Evolutionary conservation across 2,113 vertebrate genomes (phyloP).

Genomic region (Petrocephalus microphthalmus): DNA sequence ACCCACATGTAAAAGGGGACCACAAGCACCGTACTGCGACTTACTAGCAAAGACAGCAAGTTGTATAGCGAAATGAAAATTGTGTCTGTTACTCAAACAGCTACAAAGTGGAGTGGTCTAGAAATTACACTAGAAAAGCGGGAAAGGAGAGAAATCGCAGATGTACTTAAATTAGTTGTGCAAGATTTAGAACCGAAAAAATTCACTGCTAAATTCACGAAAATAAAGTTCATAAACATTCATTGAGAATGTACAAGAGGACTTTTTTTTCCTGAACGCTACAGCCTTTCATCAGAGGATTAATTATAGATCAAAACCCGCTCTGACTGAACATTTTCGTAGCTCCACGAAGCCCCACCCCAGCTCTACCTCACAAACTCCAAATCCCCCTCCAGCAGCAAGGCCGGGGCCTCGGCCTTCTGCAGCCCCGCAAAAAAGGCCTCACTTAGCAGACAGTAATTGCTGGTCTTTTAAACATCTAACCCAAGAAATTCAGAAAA

Average conservation of each 20-base stretch:
- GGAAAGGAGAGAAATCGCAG: neutral
- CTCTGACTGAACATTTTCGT: conserved; percentile 17
- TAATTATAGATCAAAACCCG: neutral
- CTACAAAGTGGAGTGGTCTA: neutral
- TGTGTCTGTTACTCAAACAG: neutral
- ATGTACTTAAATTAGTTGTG: neutral
- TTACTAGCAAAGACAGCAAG: neutral
- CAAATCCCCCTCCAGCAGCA: conserved; percentile 22
- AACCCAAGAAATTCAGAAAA: conserved; percentile 31
- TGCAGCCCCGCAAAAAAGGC: conserved; percentile 27
- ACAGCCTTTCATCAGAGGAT: neutral
- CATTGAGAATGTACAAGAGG: neutral
- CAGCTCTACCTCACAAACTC: conserved; percentile 29
- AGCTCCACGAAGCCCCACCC: conserved; percentile 24
- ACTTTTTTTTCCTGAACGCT: neutral
- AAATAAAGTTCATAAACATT: conserved; percentile 6
- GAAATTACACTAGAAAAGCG: neutral
- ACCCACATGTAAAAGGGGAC: neutral
- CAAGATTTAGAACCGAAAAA: neutral
- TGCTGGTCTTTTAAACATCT: conserved; percentile 54
- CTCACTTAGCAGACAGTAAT: conserved; percentile 64
- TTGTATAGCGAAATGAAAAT: neutral
- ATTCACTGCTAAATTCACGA: neutral
- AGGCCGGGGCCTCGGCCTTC: neutral
- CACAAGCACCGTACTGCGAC: neutral